Evolutionary conservation across 2,888 invertebrate species (phyloP), one percentile per base, ranked within the genome.

Genomic region (Cosmia trapezina): DNA sequence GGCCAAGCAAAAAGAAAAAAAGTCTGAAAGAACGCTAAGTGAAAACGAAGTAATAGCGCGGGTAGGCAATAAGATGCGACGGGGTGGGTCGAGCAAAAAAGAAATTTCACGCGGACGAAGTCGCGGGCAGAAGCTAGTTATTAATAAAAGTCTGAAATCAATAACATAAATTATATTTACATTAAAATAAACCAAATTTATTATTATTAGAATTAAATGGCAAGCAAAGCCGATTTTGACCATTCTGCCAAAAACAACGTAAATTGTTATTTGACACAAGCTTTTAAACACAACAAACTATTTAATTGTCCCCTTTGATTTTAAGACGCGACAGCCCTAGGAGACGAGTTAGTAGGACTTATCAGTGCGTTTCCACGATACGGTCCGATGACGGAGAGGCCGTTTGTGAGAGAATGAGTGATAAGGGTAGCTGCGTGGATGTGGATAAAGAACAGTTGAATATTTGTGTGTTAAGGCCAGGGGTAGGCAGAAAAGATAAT

Each of bases 331-430:
- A 33, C 73, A 81, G 17, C 80, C 80, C 80, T 81, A 14, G 33
- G 4, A 33, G 43, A 33, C 22, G 54, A 74, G 83, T 72, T 69
- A 73, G 70, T 64, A 57, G n/a, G 66, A 69, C 68, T 76, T 82
- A 83, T 83, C 83, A 80, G 76, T 76, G 71, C 54, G 76, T 78
- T 83, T 77, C 76, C 72, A 70, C 47, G 81, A 79, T 80, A 80
- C 66, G 71, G 69, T 59, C 61, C 70, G 80, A 81, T 81, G 85
- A 83, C 83, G 76, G 67, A 64, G 41, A 74, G 73, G 49, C 70
- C 67, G 70, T 71, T 83, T 80, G 73, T 82, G 60, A 74, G 65
- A 14, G 72, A 72, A 78, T 78, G 83, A 84, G 76, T 83, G 86
- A 86, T 86, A 86, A 76, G 86, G 86, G 85, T 84, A 70, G 43